phyloP scores from a whole-genome alignment of 2,113 vertebrate species.

The Xyliphius kryptos region DNA sequence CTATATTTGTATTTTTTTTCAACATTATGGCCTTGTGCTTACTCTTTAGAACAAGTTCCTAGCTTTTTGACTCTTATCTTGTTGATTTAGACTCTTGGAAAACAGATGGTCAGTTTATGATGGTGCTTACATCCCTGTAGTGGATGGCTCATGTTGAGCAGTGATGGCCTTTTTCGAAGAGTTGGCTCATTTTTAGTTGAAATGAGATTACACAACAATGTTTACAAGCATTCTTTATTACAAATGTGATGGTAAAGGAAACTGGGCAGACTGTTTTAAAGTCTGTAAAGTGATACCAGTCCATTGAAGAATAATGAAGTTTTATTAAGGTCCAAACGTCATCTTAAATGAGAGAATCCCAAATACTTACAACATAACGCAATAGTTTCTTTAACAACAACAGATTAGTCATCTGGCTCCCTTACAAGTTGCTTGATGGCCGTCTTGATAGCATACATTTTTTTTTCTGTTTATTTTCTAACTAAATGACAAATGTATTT shows the following conservation, averaged over 20 bases:
- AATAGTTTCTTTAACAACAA: background rate
- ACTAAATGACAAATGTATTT: background rate
- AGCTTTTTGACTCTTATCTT: too few relatives aligned
- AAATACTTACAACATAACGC: background rate
- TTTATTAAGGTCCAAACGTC: background rate
- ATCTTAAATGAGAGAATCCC: background rate
- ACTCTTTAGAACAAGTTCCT: too few relatives aligned
- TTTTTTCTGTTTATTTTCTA: background rate
- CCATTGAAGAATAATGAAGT: background rate
- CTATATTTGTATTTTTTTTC: too few relatives aligned
- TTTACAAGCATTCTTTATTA: background rate
- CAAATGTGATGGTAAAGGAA: background rate
- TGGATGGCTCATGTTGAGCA: background rate
- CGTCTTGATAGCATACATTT: background rate
- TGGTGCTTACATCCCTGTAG: background rate
- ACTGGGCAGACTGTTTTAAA: background rate
- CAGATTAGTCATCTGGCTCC: too few relatives aligned
- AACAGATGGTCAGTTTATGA: background rate
- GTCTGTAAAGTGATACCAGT: background rate
- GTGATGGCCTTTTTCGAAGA: background rate
- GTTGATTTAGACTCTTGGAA: background rate
- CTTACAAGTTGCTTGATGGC: too few relatives aligned
- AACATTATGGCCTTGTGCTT: too few relatives aligned
- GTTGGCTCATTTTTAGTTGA: constrained; percentile 13
- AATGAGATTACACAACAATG: background rate